A percentile compares a stretch with the other conserved stretches of the same genome.
phyloP scores from a whole-genome alignment of 2,113 vertebrate species.

The Corythornis cristatus region DNA sequence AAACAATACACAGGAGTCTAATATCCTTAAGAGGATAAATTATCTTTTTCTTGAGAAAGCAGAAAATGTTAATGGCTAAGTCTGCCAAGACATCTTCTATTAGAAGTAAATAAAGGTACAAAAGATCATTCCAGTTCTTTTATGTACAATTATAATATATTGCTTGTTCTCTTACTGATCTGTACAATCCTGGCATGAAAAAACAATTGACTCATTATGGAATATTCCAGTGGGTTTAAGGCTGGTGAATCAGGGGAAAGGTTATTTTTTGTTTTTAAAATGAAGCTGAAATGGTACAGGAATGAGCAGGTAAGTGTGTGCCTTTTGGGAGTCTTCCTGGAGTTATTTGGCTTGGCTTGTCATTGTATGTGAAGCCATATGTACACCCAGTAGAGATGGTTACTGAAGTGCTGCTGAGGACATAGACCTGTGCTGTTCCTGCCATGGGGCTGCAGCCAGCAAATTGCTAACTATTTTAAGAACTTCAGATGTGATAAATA shows the following conservation, averaged over 20 bases:
- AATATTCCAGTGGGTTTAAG: neutral
- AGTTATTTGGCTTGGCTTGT: neutral
- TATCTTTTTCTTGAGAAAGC: slow-evolving; percentile 78
- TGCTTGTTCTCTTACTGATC: neutral
- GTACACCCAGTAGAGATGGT: neutral
- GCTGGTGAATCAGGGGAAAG: neutral
- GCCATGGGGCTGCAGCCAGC: neutral
- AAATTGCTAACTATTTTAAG: neutral
- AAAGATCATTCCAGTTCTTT: slow-evolving; percentile 49
- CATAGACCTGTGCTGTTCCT: neutral
- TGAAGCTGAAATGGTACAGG: neutral
- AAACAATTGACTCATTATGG: neutral
- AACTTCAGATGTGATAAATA: neutral
- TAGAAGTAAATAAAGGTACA: slow-evolving; percentile 74
- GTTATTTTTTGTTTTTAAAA: slow-evolving; percentile 11
- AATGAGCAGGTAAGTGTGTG: neutral
- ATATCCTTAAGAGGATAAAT: slow-evolving; percentile 78
- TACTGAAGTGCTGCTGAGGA: fast-evolving
- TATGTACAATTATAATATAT: slow-evolving; percentile 38
- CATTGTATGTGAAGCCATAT: fast-evolving
- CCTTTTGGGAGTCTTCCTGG: neutral
- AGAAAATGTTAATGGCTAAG: slow-evolving; percentile 74
- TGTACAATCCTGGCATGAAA: neutral
- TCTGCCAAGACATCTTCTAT: slow-evolving; percentile 67
- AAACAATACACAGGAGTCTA: slow-evolving; percentile 77